phyloP scores from a whole-genome alignment of 35 echinoderm and acorn worm genomes.

The Heliocidaris tuberculata region DNA sequence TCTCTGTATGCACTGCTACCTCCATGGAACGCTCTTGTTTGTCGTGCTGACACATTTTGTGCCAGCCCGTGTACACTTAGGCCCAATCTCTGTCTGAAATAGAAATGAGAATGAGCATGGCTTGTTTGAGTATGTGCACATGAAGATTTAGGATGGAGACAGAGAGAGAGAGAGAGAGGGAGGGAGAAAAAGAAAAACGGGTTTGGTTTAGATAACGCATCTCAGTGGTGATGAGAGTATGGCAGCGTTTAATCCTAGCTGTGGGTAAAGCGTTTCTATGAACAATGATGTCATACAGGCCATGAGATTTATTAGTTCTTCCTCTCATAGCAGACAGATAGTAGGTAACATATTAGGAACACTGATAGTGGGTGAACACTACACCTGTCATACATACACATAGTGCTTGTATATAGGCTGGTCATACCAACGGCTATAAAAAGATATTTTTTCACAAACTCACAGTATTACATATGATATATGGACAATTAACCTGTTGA shows the following conservation, averaged over 20 bases:
- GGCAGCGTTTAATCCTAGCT: constrained; percentile 1
- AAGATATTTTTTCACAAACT: background rate
- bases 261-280: background rate
- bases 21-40: background rate
- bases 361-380: background rate
- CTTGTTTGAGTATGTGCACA: constrained; percentile 2
- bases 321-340: background rate
- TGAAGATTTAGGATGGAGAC: background rate
- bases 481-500: background rate
- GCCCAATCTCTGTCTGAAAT: constrained; percentile 6
- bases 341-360: background rate
- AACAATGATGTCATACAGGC: constrained; percentile 2
- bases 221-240: background rate
- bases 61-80: constrained; percentile 14
- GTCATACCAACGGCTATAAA: background rate
- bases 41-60: constrained; percentile 18
- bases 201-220: background rate
- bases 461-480: background rate
- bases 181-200: background rate
- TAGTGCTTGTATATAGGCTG: background rate
- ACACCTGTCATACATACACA: background rate
- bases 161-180: background rate
- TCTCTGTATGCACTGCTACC: background rate
- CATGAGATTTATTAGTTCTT: constrained; percentile 13
- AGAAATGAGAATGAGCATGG: background rate